Evolutionary conservation across 2,113 vertebrate genomes (phyloP).

Genomic region (Hyperoodon ampullatus): DNA sequence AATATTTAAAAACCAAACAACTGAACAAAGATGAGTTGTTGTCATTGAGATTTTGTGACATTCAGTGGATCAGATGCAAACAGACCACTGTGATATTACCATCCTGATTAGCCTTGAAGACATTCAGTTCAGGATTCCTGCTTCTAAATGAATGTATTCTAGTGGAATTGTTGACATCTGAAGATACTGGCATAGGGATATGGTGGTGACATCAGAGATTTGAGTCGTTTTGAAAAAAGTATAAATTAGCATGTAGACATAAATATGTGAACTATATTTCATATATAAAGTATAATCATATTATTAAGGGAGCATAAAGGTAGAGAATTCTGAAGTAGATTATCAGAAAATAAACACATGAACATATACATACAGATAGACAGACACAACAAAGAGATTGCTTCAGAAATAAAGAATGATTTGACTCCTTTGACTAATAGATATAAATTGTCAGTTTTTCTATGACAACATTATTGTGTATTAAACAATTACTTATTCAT

Average conservation of each 20-base stretch:
- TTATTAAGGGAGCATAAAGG: not conserved
- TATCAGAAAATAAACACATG: not conserved
- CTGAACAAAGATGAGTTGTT: not conserved
- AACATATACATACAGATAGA: not conserved
- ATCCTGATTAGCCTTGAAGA: not conserved
- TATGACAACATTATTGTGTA: not conserved
- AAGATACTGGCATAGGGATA: not conserved
- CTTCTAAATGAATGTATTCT: not conserved
- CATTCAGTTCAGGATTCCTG: not conserved
- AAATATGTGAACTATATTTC: not conserved
- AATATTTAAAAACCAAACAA: not conserved
- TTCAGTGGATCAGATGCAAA: not conserved
- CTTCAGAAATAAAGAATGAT: not conserved
- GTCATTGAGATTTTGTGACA: not conserved
- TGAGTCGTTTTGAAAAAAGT: not conserved
- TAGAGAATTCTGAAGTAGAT: not conserved
- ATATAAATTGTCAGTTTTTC: not conserved
- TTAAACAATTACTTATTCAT: not conserved
- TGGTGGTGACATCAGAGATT: not conserved
- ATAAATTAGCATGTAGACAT: not conserved
- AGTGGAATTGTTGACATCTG: not conserved
- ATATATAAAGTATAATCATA: not conserved
- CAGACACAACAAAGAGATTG: not conserved
- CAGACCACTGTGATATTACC: not conserved
- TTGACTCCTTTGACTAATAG: not conserved